Conservation (phyloP, 2,797 vertebrate genomes). For the Coranthus polyacanthus region DNA sequence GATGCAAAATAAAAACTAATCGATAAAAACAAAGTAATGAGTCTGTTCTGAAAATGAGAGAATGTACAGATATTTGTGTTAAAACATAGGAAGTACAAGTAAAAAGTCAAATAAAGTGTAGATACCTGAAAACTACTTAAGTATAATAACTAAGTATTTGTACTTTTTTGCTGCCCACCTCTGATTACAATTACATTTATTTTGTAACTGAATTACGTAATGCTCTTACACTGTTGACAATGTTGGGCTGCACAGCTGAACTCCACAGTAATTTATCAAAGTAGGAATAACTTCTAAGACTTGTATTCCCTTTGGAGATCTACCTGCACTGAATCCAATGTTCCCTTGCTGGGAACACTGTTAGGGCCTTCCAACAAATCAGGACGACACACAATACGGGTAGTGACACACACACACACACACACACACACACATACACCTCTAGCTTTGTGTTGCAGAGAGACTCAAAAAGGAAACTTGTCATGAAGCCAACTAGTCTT, state of each 20-base stretch:
- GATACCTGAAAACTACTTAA: too few relatives aligned
- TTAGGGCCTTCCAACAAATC: slow-evolving; percentile 18
- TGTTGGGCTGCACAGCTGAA: slow-evolving; percentile 13
- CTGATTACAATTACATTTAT: too few relatives aligned
- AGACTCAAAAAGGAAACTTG: slow-evolving; percentile 65
- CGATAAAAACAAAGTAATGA: too few relatives aligned
- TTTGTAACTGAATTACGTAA: too few relatives aligned
- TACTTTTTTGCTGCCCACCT: too few relatives aligned
- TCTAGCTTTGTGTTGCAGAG: slow-evolving; percentile 43
- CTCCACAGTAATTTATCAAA: slow-evolving; percentile 24
- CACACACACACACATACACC: slow-evolving; percentile 13
- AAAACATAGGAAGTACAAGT: too few relatives aligned
- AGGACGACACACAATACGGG: slow-evolving; percentile 13
- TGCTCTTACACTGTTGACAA: too few relatives aligned
- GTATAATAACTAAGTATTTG: too few relatives aligned
- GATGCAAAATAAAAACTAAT: too few relatives aligned
- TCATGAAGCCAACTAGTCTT: slow-evolving; percentile 56
- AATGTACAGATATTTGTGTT: too few relatives aligned
- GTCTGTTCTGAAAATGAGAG: too few relatives aligned
- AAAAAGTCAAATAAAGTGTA: too few relatives aligned
- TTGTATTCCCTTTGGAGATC: slow-evolving; percentile 20
- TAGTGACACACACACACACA: slow-evolving; percentile 24
- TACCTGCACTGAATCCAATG: slow-evolving; percentile 16
- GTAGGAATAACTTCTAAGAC: slow-evolving; percentile 17
- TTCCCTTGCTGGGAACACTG: slow-evolving; percentile 13